Base-by-base conservation (phyloP, 2,113 vertebrate genomes). In the Oreotrochilus melanogaster region DNA sequence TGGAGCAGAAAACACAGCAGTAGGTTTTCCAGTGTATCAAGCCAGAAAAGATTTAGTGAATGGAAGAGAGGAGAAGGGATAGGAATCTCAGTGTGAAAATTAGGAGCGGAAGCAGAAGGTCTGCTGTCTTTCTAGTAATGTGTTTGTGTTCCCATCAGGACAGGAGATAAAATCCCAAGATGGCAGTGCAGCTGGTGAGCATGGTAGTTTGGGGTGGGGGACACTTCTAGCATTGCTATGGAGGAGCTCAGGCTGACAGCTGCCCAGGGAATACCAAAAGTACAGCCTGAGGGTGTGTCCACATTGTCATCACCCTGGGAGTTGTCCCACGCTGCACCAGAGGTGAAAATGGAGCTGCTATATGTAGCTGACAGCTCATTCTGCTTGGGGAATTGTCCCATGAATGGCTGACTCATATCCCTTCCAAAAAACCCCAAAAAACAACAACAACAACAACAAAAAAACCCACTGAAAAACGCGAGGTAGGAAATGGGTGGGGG, bases 301-400 rank as follows among this genome's bases (percentile, higher is more conserved):
- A 60, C 24, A 23, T 25, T 23, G 51, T 88, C 82, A 61, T 37
- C 74, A 56, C 39, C 53, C 73, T 39, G 61, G 56, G 80, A 5
- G 9, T 35, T 43, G 72, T 80, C 45, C 53, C 48, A 56, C 60
- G 37, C 53, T 1, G 3, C 43, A 53, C 18, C 72, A 90, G 67
- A 14, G 75, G 79, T 61, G 89, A 83, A 88, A 92, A 78, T 2
- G 25, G 45, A 92, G 84, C 74, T 84, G 57, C n/a, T 91, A 61
- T 84, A 82, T 33, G 79, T 39, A 95, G 64, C 85, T 28, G 60
- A 74, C 88, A 79, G 84, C 62, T 91, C 74, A 30, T 88, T 74
- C 57, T 78, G n/a, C 57, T 57, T 35, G 48, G 90, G 72, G 78
- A 93, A 90, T 67, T 93, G 60, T 39, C 79, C 54, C 2, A 0